Percentiles rank a stretch among this genome's conserved stretches.
These are phyloP conservation scores for Thryonomys swinderianus DNA, from an alignment of 2,113 vertebrate genomes.

Conservation along the genomic window DNA sequence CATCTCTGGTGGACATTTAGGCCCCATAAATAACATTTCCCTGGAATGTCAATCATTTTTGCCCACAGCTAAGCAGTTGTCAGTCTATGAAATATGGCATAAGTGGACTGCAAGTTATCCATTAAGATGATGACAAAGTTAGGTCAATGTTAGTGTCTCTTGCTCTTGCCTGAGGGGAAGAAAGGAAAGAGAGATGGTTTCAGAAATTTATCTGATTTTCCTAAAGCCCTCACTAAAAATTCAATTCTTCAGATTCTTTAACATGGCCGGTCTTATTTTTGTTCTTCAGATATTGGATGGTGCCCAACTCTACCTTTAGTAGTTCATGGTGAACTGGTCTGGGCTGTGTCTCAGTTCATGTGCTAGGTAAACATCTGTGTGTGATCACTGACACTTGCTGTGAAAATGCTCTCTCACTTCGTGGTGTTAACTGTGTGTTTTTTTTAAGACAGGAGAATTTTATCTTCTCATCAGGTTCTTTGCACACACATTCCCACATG, in stretches of 20 bases:
- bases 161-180: conserved; percentile 44
- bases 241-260: conserved; percentile 66
- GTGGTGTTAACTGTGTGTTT: background rate
- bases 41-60: conserved; percentile 64
- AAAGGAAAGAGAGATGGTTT: conserved; percentile 17
- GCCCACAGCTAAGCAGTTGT: conserved; percentile 50
- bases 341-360: conserved; percentile 21
- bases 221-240: conserved; percentile 56
- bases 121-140: conserved; percentile 64
- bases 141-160: conserved; percentile 50
- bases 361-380: background rate
- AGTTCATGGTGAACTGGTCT: background rate
- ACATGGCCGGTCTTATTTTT: conserved; percentile 57
- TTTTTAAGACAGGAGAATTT: conserved; percentile 25
- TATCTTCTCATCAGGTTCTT: background rate
- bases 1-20: conserved; percentile 19
- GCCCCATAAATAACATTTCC: conserved; percentile 29
- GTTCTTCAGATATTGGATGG: conserved; percentile 36
- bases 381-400: background rate
- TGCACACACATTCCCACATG: background rate
- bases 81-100: conserved; percentile 9
- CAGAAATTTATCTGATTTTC: conserved; percentile 63
- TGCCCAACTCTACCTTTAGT: background rate
- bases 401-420: conserved; percentile 38
- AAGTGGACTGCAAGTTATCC: conserved; percentile 13